These are phyloP conservation scores for Carollia perspicillata DNA, from an alignment of 2,113 vertebrate genomes.

Conservation along the genomic window DNA sequence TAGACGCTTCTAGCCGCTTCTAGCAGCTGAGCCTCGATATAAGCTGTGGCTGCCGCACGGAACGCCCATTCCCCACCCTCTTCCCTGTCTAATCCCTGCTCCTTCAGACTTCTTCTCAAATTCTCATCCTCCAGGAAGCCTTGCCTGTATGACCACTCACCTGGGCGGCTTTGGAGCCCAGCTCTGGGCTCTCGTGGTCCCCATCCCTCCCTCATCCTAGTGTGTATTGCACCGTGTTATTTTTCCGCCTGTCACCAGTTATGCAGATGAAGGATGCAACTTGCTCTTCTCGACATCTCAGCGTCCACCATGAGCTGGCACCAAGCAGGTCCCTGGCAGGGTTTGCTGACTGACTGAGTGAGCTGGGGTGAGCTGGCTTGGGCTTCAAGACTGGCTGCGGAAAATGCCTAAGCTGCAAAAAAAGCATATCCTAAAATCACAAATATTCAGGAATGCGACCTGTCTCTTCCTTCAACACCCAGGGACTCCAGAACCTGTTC, in stretches of 20 bases:
- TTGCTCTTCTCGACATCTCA: neutral
- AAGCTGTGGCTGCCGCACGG: neutral
- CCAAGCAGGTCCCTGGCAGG: neutral
- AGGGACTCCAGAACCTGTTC: neutral
- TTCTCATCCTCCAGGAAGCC: neutral
- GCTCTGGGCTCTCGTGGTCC: neutral
- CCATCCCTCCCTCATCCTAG: neutral
- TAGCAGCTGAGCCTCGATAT: neutral
- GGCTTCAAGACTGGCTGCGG: neutral
- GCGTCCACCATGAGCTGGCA: neutral
- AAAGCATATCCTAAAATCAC: neutral
- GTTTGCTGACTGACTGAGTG: neutral
- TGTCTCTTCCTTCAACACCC: neutral
- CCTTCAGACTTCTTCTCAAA: neutral
- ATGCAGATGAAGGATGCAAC: neutral
- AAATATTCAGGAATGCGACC: neutral
- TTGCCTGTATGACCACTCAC: fast-evolving
- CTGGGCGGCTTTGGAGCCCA: neutral
- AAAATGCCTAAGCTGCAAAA: neutral
- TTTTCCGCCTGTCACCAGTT: too few relatives aligned
- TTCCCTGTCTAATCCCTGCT: neutral
- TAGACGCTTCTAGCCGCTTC: too few relatives aligned
- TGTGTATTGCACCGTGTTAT: fast-evolving
- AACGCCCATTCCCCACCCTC: neutral
- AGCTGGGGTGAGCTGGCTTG: neutral